Evolutionary conservation across 2,888 invertebrate genomes (phyloP).

Genomic region (Orchestes rusci): DNA sequence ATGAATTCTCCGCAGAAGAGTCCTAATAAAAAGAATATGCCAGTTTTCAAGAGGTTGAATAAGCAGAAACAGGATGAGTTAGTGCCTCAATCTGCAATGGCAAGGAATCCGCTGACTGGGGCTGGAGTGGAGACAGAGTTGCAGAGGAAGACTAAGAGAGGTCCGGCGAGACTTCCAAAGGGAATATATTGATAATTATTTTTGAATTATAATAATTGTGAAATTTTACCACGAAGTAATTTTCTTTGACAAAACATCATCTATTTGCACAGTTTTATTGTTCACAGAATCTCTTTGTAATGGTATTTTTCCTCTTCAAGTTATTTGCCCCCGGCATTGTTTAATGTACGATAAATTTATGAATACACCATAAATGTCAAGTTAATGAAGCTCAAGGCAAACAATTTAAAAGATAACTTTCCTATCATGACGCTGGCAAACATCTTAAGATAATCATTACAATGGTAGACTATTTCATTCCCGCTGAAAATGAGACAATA

Average conservation of each 20-base stretch:
- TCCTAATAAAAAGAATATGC: conserved; percentile 11
- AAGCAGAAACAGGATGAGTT: conserved; percentile 2
- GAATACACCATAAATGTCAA: conserved; percentile 23
- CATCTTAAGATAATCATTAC: conserved; percentile 17
- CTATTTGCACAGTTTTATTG: conserved; percentile 18
- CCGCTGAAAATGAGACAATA: conserved; percentile 5
- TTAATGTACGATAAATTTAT: conserved; percentile 23
- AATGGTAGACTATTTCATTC: conserved; percentile 5
- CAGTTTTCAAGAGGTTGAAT: conserved; percentile 15
- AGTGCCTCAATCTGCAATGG: conserved; percentile 27
- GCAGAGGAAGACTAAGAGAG: conserved; percentile 28
- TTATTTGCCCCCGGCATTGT: conserved; percentile 23
- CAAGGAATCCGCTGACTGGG: conserved; percentile 34
- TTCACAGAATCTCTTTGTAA: conserved; percentile 19
- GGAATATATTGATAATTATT: too few species aligned
- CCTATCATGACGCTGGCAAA: conserved; percentile 19
- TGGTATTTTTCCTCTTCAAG: conserved; percentile 18
- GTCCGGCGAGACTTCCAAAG: conserved; percentile 12
- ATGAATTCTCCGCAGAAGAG: not conserved
- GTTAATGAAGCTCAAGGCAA: conserved; percentile 21
- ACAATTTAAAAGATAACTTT: conserved; percentile 24
- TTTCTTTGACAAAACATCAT: conserved; percentile 10
- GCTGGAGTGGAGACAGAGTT: conserved; percentile 32
- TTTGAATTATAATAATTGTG: too few species aligned
- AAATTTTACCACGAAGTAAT: too few species aligned